Evolutionary conservation across 2,797 vertebrate species (phyloP).

Genomic region (Darevskia mixta): DNA sequence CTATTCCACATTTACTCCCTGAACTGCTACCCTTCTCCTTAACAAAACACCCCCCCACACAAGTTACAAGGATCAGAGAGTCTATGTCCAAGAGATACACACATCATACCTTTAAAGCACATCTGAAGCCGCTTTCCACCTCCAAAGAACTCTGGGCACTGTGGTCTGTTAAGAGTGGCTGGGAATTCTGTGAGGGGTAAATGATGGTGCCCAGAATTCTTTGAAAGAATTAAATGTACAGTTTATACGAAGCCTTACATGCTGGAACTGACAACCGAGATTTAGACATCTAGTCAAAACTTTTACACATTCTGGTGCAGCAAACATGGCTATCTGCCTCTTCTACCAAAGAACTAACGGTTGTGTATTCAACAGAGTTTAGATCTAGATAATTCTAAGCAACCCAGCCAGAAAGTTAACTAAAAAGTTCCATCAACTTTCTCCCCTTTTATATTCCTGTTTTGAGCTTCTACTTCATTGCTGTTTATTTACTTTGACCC

Average conservation of each 20-base stretch:
- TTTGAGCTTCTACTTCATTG: slow-evolving; percentile 44
- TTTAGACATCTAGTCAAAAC: not conserved
- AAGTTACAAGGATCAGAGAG: not conserved
- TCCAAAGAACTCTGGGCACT: too few relatives aligned
- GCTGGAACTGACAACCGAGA: not conserved
- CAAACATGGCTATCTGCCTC: not conserved
- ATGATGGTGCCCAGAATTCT: too few relatives aligned
- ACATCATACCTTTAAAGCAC: too few relatives aligned
- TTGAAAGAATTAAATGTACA: too few relatives aligned
- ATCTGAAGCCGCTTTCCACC: too few relatives aligned
- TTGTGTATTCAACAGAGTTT: not conserved
- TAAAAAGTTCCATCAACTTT: slow-evolving; percentile 6
- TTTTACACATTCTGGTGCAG: not conserved
- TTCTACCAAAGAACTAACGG: not conserved
- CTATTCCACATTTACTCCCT: not conserved
- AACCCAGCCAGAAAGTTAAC: not conserved
- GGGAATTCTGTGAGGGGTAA: too few relatives aligned
- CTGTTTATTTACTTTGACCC: slow-evolving; percentile 50
- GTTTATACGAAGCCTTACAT: too few relatives aligned
- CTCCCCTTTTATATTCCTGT: slow-evolving; percentile 16
- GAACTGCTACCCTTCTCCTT: not conserved
- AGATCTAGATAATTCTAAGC: not conserved
- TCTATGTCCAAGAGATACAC: not conserved
- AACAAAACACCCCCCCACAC: not conserved
- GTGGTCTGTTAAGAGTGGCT: too few relatives aligned